Conservation (phyloP, 2,797 vertebrate species). For the Eulemur albifrons region DNA sequence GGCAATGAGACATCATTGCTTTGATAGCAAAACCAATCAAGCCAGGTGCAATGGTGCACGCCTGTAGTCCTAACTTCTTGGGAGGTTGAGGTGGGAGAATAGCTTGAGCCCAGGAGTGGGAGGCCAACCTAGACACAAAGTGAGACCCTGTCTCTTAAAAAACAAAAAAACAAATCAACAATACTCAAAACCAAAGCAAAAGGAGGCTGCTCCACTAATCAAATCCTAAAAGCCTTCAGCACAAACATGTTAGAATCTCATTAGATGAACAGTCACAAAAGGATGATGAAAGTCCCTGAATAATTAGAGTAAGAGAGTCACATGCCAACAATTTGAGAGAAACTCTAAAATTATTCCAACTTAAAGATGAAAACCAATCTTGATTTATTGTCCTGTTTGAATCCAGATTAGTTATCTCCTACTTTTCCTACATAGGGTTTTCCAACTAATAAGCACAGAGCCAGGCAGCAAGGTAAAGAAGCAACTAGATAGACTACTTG, state of each 20-base stretch:
- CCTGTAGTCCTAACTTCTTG: neutral
- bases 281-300: neutral
- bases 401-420: neutral
- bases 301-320: neutral
- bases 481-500: neutral
- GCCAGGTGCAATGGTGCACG: too few species aligned
- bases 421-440: neutral
- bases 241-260: slow-evolving; percentile 10
- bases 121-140: neutral
- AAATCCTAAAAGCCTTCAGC: slow-evolving; percentile 1
- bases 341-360: slow-evolving; percentile 8
- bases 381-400: neutral
- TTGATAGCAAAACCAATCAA: slow-evolving; percentile 25
- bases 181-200: neutral
- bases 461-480: neutral
- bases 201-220: neutral
- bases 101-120: neutral
- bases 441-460: neutral
- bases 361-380: neutral
- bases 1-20: neutral
- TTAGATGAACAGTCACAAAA: neutral
- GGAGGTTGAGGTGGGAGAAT: neutral
- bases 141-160: neutral
- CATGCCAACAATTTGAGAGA: neutral
- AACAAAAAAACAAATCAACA: neutral